A percentile compares a stretch with the other conserved stretches of the same genome.
Evolutionary conservation across 2,888 invertebrate genomes (phyloP).

Genomic region (Drosophila mulleri): DNA sequence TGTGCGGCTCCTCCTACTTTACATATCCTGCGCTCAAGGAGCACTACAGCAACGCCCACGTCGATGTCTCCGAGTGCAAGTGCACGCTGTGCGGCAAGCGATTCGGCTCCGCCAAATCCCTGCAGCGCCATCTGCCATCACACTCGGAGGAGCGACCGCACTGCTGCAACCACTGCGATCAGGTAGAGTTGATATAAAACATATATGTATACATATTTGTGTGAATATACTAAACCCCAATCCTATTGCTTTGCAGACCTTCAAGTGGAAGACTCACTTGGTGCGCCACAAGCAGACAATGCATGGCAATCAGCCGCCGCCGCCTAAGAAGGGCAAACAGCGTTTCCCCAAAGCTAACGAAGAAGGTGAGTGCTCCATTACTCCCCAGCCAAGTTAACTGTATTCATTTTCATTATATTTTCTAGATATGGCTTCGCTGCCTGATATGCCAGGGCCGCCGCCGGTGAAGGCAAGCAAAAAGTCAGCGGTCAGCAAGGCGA

Average conservation of each 20-base stretch:
- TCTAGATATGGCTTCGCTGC: slow-evolving; percentile 75
- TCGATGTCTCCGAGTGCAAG: slow-evolving; percentile 84
- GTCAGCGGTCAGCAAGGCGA: slow-evolving; percentile 83
- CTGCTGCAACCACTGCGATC: slow-evolving; percentile 84
- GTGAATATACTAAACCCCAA: neutral
- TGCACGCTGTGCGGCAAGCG: slow-evolving; percentile 84
- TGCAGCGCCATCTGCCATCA: slow-evolving; percentile 84
- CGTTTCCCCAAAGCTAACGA: slow-evolving; percentile 83
- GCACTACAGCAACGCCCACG: slow-evolving; percentile 84
- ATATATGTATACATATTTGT: neutral
- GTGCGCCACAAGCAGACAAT: slow-evolving; percentile 85
- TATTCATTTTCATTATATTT: neutral
- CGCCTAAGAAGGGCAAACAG: slow-evolving; percentile 83
- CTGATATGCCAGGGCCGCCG: slow-evolving; percentile 84
- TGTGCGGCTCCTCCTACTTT: slow-evolving; percentile 85
- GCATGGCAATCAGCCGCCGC: slow-evolving; percentile 83
- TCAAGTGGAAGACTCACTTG: slow-evolving; percentile 85
- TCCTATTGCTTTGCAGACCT: slow-evolving; percentile 70
- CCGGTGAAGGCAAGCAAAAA: slow-evolving; percentile 84
- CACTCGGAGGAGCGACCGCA: slow-evolving; percentile 85
- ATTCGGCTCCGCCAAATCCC: slow-evolving; percentile 83
- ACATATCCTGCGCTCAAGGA: slow-evolving; percentile 85
- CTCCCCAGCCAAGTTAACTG: rapidly evolving
- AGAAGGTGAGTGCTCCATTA: slow-evolving; percentile 73
- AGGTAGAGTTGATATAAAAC: slow-evolving; percentile 61